Base-by-base conservation (phyloP, 2,888 invertebrate species). In the Mamestra brassicae region DNA sequence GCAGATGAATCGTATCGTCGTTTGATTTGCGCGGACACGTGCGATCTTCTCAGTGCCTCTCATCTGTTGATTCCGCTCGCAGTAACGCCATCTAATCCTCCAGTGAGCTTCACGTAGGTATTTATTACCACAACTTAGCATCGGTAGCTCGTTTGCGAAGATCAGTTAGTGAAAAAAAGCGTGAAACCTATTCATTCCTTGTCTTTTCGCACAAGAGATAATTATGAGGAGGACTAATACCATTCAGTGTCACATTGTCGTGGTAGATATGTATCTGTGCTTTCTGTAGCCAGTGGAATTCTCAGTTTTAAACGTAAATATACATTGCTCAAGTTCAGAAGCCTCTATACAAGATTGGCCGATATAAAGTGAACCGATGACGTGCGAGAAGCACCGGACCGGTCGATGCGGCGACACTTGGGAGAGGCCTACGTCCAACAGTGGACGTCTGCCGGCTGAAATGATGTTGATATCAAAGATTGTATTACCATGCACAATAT, bases 1-100 rank as follows among this genome's bases (percentile, higher is more conserved):
- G 87, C 83, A 85, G 76, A 87, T 85, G 74, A 83, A 85, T 76
- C 75, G 83, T 82, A 79, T 81, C 78, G 76, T n/a, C 58, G 55
- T 61, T 57, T 26, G 58, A 64, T 47, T 74, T 34, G 60, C 15
- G 60, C 47, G 42, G 57, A 36, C 47, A 36, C 54, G 54, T 47
- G 67, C 64, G 42, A 54, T 57, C 42, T 55, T 52, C n/a, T 55
- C 78, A 74, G 47, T 6, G 15, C 17, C 52, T 7, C 52, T 52
- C 52, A 52, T 69, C 75, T 77, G 76, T 84, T 75, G 74, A 69
- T 65, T 74, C 64, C 5, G 26, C 42, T 68, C 36, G 7, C 17
- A n/a, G 65, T 36, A n/a, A 13, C 62, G 36, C 50, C 65, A 54
- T 58, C 52, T 36, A 45, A 65, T 47, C 50, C 42, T 45, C 17